Evolutionary conservation across 2,113 vertebrate species (phyloP).

Genomic region (Malurus cyaneus): DNA sequence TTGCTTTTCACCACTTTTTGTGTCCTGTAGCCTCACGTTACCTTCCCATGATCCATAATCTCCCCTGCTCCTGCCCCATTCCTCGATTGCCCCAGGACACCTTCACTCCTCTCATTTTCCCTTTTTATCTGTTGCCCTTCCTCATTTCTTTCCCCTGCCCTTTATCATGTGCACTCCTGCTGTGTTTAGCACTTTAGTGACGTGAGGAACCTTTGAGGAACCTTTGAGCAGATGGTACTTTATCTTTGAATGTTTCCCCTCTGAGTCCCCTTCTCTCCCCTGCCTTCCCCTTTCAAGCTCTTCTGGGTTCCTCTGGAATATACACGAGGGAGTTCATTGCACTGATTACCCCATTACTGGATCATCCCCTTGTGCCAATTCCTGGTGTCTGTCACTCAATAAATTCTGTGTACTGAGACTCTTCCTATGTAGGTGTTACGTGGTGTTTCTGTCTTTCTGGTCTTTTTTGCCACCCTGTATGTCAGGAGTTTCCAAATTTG

Average conservation of each 20-base stretch:
- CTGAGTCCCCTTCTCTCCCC: slow-evolving; percentile 48
- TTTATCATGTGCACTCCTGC: slow-evolving; percentile 13
- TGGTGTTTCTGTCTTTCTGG: not conserved
- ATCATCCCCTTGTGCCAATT: not conserved
- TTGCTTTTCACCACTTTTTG: not conserved
- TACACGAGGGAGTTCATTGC: not conserved
- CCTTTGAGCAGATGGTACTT: slow-evolving; percentile 67
- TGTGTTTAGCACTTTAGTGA: slow-evolving; percentile 45
- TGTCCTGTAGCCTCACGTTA: rapidly evolving
- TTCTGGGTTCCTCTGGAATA: not conserved
- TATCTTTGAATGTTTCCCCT: slow-evolving; percentile 63
- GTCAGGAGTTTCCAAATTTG: not conserved
- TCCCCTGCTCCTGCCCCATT: not conserved
- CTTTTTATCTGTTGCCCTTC: not conserved
- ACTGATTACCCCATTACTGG: not conserved
- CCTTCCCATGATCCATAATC: not conserved
- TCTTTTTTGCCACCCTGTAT: not conserved
- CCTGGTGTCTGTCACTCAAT: not conserved
- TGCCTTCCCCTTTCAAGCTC: slow-evolving; percentile 43
- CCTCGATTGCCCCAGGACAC: not conserved
- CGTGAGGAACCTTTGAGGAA: slow-evolving; percentile 60
- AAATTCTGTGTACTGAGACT: not conserved
- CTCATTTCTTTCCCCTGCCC: slow-evolving; percentile 31
- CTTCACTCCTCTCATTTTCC: not conserved
- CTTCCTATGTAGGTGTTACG: not conserved